Percentiles rank a stretch among this genome's conserved stretches.
These are phyloP conservation scores for Chalcosyrphus nemorum DNA, from an alignment of 2,888 invertebrate species.

Conservation along the genomic window DNA sequence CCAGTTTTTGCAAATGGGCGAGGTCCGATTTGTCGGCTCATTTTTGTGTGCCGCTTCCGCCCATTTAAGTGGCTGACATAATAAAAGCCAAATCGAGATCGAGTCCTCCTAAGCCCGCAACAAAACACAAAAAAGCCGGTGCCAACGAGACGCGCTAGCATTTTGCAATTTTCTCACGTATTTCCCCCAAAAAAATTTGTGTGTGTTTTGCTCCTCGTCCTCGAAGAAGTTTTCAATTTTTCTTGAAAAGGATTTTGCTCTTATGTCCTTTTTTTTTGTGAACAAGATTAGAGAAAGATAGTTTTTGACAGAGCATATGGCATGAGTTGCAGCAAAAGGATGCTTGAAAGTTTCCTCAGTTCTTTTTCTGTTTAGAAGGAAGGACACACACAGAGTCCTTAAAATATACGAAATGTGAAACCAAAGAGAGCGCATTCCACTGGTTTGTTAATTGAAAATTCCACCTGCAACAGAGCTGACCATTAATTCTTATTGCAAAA, in stretches of 20 bases:
- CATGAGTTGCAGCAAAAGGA: conserved; percentile 21
- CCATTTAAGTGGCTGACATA: conserved; percentile 57
- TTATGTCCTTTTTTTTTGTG: conserved; percentile 5
- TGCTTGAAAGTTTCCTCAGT: conserved; percentile 58
- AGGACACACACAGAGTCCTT: conserved; percentile 7
- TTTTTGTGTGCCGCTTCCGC: conserved; percentile 64
- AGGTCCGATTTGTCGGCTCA: conserved; percentile 69
- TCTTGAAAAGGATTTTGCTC: conserved; percentile 23
- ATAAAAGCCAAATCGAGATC: conserved; percentile 54
- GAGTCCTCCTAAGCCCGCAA: not conserved
- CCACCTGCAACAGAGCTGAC: conserved; percentile 64
- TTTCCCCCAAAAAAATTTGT: conserved; percentile 57
- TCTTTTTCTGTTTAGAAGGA: not conserved
- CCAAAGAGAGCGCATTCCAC: conserved; percentile 38
- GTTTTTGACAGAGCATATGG: conserved; percentile 66
- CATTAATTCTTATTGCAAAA: conserved; percentile 56
- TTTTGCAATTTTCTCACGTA: conserved; percentile 69
- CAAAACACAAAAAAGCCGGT: conserved; percentile 58
- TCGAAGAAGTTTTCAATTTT: conserved; percentile 51
- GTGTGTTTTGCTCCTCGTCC: conserved; percentile 28
- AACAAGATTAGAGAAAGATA: conserved; percentile 60
- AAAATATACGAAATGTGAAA: conserved; percentile 17
- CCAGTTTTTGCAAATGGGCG: conserved; percentile 48
- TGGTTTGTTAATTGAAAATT: conserved; percentile 70
- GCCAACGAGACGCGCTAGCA: conserved; percentile 61